Conservation (phyloP, 2,888 invertebrate genomes). For the Bellardia pandia region DNA sequence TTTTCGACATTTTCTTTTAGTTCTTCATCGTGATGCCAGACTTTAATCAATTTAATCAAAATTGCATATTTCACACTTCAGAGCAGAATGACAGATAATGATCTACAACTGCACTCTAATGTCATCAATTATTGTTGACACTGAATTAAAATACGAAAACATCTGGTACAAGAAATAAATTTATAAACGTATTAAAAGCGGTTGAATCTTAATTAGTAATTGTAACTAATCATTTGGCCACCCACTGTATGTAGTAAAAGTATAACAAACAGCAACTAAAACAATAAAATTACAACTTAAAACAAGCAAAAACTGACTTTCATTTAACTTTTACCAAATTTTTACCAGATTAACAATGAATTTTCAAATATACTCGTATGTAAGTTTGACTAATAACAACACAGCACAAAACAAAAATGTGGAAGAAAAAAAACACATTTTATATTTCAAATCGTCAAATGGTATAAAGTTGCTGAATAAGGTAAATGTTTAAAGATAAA, state of each 20-base stretch:
- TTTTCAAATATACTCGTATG: background rate
- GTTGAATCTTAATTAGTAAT: too few relatives aligned
- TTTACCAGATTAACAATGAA: constrained; percentile 9
- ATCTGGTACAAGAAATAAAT: too few relatives aligned
- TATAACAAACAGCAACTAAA: background rate
- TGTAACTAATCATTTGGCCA: too few relatives aligned
- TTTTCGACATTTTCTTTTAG: too few relatives aligned
- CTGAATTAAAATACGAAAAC: too few relatives aligned
- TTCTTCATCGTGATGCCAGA: too few relatives aligned
- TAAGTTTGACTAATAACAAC: background rate
- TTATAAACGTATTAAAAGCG: too few relatives aligned
- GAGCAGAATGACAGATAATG: too few relatives aligned
- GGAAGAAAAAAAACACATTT: background rate
- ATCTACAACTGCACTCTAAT: too few relatives aligned
- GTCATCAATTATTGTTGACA: too few relatives aligned
- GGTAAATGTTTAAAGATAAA: background rate
- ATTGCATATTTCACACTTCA: too few relatives aligned
- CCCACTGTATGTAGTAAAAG: background rate
- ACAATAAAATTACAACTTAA: constrained; percentile 23
- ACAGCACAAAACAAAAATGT: background rate
- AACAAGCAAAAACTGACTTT: constrained; percentile 39
- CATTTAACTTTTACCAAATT: constrained; percentile 54
- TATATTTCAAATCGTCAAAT: background rate
- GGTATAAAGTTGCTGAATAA: background rate
- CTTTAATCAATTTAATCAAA: too few relatives aligned